Conservation (phyloP, 1,140 invertebrate species). For the Drosophila watanabei region DNA sequence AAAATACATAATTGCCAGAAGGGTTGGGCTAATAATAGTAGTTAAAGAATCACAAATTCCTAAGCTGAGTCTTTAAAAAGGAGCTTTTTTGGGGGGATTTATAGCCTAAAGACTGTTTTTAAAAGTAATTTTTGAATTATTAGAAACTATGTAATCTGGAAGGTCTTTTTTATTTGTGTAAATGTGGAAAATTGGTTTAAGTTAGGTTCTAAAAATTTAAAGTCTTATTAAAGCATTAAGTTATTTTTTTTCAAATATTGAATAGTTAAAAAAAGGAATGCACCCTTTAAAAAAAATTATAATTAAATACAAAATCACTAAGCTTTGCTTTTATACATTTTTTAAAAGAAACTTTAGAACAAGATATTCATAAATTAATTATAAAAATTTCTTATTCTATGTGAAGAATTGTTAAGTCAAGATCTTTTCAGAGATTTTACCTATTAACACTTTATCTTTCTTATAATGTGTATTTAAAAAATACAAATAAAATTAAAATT, state of each 20-base stretch:
- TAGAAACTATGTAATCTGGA: neutral
- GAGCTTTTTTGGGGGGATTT: neutral
- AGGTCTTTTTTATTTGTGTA: too few species aligned
- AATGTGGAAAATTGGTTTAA: neutral
- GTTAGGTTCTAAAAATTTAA: neutral
- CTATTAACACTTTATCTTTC: too few species aligned
- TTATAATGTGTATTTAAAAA: too few species aligned
- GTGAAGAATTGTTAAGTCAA: too few species aligned
- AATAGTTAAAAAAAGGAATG: neutral
- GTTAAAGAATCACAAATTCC: neutral
- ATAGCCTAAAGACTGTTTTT: neutral
- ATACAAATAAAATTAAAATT: too few species aligned
- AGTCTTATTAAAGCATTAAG: neutral
- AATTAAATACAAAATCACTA: neutral
- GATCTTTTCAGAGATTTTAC: too few species aligned
- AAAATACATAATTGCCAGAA: constrained; percentile 14
- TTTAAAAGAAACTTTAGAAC: neutral
- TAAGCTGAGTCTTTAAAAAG: too few species aligned
- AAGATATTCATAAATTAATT: too few species aligned
- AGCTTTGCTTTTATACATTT: neutral
- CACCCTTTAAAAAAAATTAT: neutral
- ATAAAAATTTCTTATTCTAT: too few species aligned
- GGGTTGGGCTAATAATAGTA: neutral
- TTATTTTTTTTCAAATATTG: neutral
- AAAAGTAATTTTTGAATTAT: neutral